These are phyloP conservation scores for Malacoctenus gilli DNA, from an alignment of 2,797 vertebrate species.

Conservation along the genomic window DNA sequence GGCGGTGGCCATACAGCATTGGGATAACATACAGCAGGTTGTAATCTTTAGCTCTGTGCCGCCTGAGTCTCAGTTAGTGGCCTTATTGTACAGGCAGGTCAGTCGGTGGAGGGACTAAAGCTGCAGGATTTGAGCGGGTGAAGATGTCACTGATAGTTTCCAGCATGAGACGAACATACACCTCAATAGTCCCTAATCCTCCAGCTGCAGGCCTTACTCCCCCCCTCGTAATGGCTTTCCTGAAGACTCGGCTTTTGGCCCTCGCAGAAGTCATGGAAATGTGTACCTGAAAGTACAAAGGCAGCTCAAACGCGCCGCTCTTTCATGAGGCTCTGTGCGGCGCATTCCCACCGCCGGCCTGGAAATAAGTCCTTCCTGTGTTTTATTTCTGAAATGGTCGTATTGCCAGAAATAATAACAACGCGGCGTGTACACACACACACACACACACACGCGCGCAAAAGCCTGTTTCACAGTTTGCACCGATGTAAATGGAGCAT, in stretches of 20 bases:
- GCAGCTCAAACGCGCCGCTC: constrained; percentile 25
- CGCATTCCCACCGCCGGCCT: not conserved
- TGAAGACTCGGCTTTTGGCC: constrained; percentile 72
- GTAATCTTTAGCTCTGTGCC: constrained; percentile 27
- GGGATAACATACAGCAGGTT: constrained; percentile 6
- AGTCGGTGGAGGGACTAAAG: constrained; percentile 66
- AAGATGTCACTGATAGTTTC: constrained; percentile 80
- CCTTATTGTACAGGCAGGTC: constrained; percentile 64
- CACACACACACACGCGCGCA: too few species aligned
- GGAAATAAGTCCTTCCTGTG: not conserved
- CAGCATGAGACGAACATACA: constrained; percentile 71
- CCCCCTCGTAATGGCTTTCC: constrained; percentile 80
- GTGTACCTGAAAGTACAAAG: constrained; percentile 62
- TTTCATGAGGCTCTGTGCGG: constrained; percentile 2
- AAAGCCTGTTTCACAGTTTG: constrained; percentile 29
- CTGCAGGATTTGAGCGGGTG: constrained; percentile 78
- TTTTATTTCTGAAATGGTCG: constrained; percentile 11
- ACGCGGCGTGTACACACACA: constrained; percentile 3
- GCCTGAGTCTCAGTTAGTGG: constrained; percentile 29
- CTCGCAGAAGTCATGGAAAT: constrained; percentile 77
- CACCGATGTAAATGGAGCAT: constrained; percentile 25
- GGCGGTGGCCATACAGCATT: not conserved
- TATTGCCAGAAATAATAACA: not conserved
- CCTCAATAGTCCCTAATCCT: constrained; percentile 76
- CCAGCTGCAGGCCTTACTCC: constrained; percentile 68